Conservation (phyloP, 2,888 invertebrate genomes). For the Steromphala cineraria region DNA sequence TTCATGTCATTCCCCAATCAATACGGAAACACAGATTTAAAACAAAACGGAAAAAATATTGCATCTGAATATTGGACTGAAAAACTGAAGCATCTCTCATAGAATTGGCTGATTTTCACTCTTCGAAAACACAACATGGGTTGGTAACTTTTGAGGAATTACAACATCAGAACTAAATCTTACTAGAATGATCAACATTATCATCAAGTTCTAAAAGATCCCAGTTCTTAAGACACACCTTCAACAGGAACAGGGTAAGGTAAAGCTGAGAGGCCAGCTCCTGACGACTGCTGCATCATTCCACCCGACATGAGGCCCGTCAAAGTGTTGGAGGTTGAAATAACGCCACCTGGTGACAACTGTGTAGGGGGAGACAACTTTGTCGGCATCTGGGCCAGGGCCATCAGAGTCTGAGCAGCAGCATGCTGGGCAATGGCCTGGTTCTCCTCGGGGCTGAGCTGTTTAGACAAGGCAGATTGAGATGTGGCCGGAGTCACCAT, state of each 20-base stretch:
- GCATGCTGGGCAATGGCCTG: constrained; percentile 9
- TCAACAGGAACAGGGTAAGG: constrained; percentile 20
- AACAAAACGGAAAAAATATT: too few species aligned
- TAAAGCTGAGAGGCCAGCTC: neutral
- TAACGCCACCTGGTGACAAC: neutral
- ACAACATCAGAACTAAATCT: too few species aligned
- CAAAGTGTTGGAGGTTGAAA: neutral
- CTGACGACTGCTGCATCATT: neutral
- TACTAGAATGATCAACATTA: too few species aligned
- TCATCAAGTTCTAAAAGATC: too few species aligned
- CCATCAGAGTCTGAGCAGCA: constrained; percentile 14
- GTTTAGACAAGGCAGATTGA: neutral
- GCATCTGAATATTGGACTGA: too few species aligned
- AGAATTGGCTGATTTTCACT: too few species aligned
- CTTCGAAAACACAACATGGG: too few species aligned
- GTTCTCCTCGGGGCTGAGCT: neutral
- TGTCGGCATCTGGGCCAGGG: constrained; percentile 18
- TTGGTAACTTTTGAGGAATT: too few species aligned
- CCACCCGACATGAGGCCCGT: neutral
- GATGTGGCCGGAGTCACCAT: neutral
- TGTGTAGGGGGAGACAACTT: neutral
- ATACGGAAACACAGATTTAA: too few species aligned
- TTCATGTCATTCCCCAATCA: too few species aligned
- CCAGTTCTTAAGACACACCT: neutral
- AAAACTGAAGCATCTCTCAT: too few species aligned